Conservation (phyloP, 2,113 vertebrate genomes). For the Rhinolophus sinicus region DNA sequence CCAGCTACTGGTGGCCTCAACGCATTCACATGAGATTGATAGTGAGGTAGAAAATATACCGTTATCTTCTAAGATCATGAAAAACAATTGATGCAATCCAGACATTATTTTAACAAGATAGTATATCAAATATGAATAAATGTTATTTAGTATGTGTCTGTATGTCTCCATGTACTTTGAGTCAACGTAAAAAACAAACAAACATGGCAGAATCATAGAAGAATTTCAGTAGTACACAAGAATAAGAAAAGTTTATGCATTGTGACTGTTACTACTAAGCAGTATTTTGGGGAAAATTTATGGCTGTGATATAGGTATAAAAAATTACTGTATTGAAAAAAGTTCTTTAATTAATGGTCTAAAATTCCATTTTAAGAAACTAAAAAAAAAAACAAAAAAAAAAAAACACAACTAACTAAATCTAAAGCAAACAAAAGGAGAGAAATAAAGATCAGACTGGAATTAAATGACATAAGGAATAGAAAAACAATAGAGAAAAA, state of each 20-base stretch:
- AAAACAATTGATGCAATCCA: not conserved
- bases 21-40: not conserved
- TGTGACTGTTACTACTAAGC: not conserved
- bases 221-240: not conserved
- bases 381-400: not conserved
- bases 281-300: not conserved
- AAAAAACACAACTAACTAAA: not conserved
- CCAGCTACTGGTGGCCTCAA: not conserved
- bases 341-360: not conserved
- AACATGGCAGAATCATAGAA: not conserved
- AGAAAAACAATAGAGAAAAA: not conserved
- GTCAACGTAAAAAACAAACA: not conserved
- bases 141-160: not conserved
- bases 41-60: not conserved
- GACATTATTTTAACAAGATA: not conserved
- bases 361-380: not conserved
- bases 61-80: not conserved
- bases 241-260: not conserved
- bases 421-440: constrained; percentile 28
- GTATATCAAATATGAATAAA: not conserved
- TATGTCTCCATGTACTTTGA: not conserved
- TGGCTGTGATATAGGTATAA: not conserved
- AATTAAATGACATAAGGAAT: not conserved
- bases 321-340: not conserved
- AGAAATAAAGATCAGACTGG: not conserved